A percentile compares a stretch with the other conserved stretches of the same genome.
These are phyloP conservation scores for Theropithecus gelada DNA, from an alignment of 2,113 vertebrate species.

Conservation along the genomic window DNA sequence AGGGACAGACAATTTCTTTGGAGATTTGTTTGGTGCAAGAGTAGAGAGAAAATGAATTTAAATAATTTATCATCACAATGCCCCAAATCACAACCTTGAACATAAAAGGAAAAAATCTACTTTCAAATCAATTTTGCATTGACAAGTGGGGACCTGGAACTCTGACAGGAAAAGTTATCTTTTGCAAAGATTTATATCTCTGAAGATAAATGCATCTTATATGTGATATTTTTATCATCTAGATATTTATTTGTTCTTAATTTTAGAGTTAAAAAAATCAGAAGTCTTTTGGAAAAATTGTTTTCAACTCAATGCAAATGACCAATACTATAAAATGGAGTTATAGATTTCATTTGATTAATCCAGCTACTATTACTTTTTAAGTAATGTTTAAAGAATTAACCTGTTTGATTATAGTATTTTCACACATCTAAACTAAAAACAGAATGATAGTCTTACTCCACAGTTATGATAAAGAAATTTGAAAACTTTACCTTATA, in stretches of 20 bases:
- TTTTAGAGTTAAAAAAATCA: background rate
- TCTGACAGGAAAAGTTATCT: slow-evolving; percentile 37
- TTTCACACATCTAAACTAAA: background rate
- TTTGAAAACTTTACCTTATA: background rate
- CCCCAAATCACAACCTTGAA: slow-evolving; percentile 62
- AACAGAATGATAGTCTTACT: background rate
- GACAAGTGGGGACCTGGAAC: background rate
- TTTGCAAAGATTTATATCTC: slow-evolving; percentile 27
- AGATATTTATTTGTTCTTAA: slow-evolving; percentile 1
- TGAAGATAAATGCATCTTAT: slow-evolving; percentile 44
- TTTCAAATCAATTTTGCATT: slow-evolving; percentile 68
- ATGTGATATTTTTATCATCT: slow-evolving; percentile 50
- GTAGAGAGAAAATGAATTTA: slow-evolving; percentile 54
- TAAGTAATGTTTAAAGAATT: background rate
- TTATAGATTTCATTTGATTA: background rate
- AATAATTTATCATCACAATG: slow-evolving; percentile 62
- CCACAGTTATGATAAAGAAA: background rate
- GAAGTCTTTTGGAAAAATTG: background rate
- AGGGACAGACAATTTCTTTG: slow-evolving; percentile 63
- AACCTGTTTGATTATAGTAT: background rate
- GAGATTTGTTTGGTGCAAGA: slow-evolving; percentile 72
- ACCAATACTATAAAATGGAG: background rate
- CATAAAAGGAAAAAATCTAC: slow-evolving; percentile 66
- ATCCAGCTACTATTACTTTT: background rate
- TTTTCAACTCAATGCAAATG: background rate